phyloP scores from a whole-genome alignment of 2,888 invertebrate species.

The Allygus modestus region DNA sequence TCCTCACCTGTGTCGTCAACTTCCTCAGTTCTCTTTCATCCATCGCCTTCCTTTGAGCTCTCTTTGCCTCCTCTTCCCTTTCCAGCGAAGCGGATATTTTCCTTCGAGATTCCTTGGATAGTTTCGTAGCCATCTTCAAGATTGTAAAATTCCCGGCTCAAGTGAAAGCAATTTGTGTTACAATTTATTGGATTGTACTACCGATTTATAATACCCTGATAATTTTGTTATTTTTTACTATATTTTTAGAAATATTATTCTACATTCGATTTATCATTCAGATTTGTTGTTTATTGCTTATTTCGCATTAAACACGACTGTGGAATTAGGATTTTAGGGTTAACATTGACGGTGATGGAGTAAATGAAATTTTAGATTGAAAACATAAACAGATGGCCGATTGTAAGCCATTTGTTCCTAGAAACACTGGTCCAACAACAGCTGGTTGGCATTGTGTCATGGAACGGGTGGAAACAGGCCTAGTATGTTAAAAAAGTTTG shows the following conservation, averaged over 20 bases:
- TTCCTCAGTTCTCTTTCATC: slow-evolving; percentile 5
- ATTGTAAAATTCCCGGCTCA: background rate
- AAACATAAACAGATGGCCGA: background rate
- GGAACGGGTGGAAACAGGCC: too few species aligned
- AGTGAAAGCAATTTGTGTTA: background rate
- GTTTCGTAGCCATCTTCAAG: background rate
- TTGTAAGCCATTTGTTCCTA: too few species aligned
- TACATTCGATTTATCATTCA: background rate
- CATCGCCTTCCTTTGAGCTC: background rate
- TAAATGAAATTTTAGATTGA: background rate
- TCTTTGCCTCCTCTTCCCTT: slow-evolving; percentile 1
- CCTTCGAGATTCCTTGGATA: background rate
- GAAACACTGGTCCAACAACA: too few species aligned
- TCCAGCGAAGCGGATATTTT: background rate
- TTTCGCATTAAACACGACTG: background rate
- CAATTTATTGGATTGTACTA: background rate
- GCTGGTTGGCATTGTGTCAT: too few species aligned
- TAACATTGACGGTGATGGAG: background rate
- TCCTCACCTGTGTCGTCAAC: background rate
- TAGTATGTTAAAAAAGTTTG: too few species aligned
- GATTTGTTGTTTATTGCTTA: background rate
- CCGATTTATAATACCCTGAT: background rate
- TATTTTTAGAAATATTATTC: background rate
- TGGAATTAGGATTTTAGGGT: background rate
- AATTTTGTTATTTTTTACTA: background rate